Evolutionary conservation across 1,140 invertebrate genomes (phyloP).

Genomic region (Mylabris phalerata): DNA sequence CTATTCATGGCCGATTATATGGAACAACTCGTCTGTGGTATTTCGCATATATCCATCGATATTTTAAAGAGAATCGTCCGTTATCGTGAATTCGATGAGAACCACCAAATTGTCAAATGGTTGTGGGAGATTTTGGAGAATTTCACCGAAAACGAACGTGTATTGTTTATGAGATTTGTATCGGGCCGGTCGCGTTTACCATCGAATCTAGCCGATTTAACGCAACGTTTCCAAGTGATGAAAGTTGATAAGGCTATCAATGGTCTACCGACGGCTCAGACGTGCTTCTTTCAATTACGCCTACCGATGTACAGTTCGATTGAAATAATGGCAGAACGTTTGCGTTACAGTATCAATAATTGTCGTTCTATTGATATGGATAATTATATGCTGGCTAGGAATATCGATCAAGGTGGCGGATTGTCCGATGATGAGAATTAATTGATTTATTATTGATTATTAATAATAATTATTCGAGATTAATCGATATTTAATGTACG

Average conservation of each 20-base stretch:
- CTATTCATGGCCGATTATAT: conserved; percentile 54
- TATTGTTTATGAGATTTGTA: conserved; percentile 64
- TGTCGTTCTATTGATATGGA: conserved; percentile 69
- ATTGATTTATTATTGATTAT: background rate
- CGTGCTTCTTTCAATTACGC: conserved; percentile 65
- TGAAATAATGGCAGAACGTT: conserved; percentile 55
- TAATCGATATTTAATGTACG: conserved; percentile 46
- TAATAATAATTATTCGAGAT: background rate
- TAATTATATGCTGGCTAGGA: conserved; percentile 63
- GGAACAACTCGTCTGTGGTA: conserved; percentile 61
- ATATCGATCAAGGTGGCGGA: conserved; percentile 47
- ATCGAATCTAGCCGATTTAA: conserved; percentile 59
- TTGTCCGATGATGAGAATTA: conserved; percentile 48
- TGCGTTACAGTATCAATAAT: conserved; percentile 62
- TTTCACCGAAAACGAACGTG: conserved; percentile 58
- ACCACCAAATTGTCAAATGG: conserved; percentile 55
- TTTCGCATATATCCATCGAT: conserved; percentile 56
- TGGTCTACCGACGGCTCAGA: conserved; percentile 60
- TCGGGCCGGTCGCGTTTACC: conserved; percentile 60
- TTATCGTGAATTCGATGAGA: conserved; percentile 60
- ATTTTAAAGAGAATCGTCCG: conserved; percentile 57
- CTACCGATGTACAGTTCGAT: conserved; percentile 56
- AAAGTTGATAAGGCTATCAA: conserved; percentile 53
- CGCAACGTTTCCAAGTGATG: conserved; percentile 61
- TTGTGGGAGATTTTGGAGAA: conserved; percentile 58